Evolutionary conservation across 2,113 vertebrate genomes (phyloP).

Genomic region (Catharus minimus): DNA sequence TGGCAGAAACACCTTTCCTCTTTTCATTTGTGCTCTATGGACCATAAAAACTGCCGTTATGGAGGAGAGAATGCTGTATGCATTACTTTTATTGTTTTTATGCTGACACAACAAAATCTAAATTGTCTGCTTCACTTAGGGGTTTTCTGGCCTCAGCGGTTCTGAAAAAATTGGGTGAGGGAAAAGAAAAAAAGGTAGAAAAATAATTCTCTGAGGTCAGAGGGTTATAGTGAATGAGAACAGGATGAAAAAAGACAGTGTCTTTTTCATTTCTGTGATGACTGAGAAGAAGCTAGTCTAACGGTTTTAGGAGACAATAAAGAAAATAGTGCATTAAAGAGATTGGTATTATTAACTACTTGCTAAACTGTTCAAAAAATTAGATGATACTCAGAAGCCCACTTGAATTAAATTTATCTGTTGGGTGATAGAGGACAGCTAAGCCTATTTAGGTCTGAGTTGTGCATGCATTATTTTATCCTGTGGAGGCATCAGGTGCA

Average conservation of each 20-base stretch:
- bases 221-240: background rate
- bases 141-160: conserved; percentile 49
- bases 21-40: conserved; percentile 66
- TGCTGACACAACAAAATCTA: conserved; percentile 66
- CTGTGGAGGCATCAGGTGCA: background rate
- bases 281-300: background rate
- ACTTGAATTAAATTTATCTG: background rate
- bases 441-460: background rate
- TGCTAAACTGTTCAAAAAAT: background rate
- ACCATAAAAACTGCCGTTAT: conserved; percentile 64
- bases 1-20: conserved; percentile 59
- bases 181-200: background rate
- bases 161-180: background rate
- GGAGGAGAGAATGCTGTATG: conserved; percentile 30
- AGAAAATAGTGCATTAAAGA: background rate
- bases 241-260: background rate
- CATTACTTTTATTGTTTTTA: conserved; percentile 64
- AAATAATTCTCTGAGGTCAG: background rate
- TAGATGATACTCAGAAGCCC: background rate
- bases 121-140: conserved; percentile 39
- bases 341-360: background rate
- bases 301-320: background rate
- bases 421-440: background rate
- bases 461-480: background rate
- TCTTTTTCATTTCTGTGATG: background rate